A percentile compares a stretch with the other conserved stretches of the same genome.
phyloP scores from a whole-genome alignment of 2,113 vertebrate species.

The Patagioenas fasciata region DNA sequence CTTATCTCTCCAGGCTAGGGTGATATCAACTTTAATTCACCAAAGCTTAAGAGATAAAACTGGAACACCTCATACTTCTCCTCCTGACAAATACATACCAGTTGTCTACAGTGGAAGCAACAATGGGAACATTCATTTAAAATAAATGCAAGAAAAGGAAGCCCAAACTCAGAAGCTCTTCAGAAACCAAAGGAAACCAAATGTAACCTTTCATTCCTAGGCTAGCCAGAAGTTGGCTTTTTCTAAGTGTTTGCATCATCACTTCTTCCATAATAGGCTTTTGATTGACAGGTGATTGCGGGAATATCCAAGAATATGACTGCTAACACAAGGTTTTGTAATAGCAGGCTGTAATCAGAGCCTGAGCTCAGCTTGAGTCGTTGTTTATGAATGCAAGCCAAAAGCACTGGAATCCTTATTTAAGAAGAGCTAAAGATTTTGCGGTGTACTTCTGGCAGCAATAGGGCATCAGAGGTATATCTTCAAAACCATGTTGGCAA shows the following conservation, averaged over 20 bases:
- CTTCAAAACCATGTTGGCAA: slow-evolving; percentile 57
- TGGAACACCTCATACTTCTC: background rate
- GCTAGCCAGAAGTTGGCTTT: background rate
- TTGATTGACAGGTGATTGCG: slow-evolving; percentile 41
- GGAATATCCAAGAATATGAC: slow-evolving; percentile 50
- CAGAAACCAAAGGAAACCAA: slow-evolving; percentile 1
- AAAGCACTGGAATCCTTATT: slow-evolving; percentile 37
- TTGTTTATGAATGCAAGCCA: slow-evolving; percentile 62
- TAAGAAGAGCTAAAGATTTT: slow-evolving; percentile 63
- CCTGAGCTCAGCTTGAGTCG: slow-evolving; percentile 45
- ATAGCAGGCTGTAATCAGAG: slow-evolving; percentile 41
- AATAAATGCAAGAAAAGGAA: background rate
- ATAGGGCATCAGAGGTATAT: slow-evolving; percentile 21
- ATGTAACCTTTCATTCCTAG: background rate
- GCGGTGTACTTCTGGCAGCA: slow-evolving; percentile 60
- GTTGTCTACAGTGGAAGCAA: background rate
- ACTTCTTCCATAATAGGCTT: background rate
- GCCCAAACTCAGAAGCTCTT: background rate
- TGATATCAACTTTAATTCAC: background rate
- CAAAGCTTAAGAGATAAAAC: background rate
- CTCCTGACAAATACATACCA: background rate
- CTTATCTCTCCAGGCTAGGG: background rate
- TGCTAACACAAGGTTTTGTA: slow-evolving; percentile 39
- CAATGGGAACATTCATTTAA: background rate
- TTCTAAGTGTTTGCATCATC: background rate